phyloP scores from a whole-genome alignment of 2,888 invertebrate genomes.

The Stenolophus ochropezus region DNA sequence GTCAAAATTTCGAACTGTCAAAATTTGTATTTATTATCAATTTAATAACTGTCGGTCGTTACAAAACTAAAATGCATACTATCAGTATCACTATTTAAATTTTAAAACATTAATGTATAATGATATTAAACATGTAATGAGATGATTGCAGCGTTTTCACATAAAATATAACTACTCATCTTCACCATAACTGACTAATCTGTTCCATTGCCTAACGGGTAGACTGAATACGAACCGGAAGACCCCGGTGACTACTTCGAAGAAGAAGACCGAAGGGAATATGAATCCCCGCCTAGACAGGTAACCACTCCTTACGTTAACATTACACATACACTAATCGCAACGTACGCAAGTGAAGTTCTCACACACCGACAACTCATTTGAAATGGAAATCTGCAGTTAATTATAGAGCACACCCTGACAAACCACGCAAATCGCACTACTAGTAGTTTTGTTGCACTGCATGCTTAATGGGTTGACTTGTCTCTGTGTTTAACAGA shows the following conservation, averaged over 20 bases:
- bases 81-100: no score
- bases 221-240: slow-evolving; percentile 70
- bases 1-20: no score
- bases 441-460: not conserved
- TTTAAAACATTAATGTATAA: no score
- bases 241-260: slow-evolving; percentile 69
- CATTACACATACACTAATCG: slow-evolving; percentile 18
- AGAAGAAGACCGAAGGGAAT: slow-evolving; percentile 68
- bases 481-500: not conserved
- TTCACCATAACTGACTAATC: slow-evolving; percentile 25
- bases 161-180: not conserved
- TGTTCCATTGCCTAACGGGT: slow-evolving; percentile 9
- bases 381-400: slow-evolving; percentile 30
- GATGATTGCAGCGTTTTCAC: not conserved
- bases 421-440: slow-evolving; percentile 10
- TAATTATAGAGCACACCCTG: slow-evolving; percentile 34
- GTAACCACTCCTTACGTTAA: slow-evolving; percentile 64
- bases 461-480: not conserved
- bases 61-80: no score
- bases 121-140: not conserved
- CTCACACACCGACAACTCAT: slow-evolving; percentile 2
- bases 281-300: slow-evolving; percentile 69
- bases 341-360: slow-evolving; percentile 9
- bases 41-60: no score
- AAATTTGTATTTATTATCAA: no score